A percentile compares a stretch with the other conserved stretches of the same genome.
These are phyloP conservation scores for Neodiprion lecontei DNA, from an alignment of 1,140 invertebrate species.

Conservation along the genomic window DNA sequence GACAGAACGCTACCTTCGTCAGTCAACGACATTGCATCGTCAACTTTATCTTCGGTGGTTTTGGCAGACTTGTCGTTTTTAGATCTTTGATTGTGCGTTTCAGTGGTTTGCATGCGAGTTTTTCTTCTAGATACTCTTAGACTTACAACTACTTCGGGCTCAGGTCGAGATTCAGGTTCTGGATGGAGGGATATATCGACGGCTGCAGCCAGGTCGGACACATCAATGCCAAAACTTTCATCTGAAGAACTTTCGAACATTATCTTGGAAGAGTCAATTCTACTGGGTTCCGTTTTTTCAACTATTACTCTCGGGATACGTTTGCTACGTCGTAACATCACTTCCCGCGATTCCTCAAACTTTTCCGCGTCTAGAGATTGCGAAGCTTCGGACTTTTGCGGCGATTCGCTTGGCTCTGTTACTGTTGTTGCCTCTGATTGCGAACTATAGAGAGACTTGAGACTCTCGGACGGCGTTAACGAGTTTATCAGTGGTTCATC, in stretches of 20 bases:
- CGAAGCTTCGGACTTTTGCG: background rate
- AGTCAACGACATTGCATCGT: constrained; percentile 25
- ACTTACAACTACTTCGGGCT: constrained; percentile 28
- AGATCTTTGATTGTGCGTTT: background rate
- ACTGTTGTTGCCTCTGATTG: background rate
- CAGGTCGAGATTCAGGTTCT: constrained; percentile 27
- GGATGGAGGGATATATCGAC: constrained; percentile 51
- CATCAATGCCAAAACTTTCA: constrained; percentile 52
- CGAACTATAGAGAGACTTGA: background rate
- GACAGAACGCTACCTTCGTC: constrained; percentile 40
- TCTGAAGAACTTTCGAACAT: constrained; percentile 56
- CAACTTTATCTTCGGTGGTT: constrained; percentile 22
- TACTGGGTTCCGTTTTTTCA: constrained; percentile 43
- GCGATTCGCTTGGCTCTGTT: background rate
- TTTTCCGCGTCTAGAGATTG: background rate
- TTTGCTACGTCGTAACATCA: constrained; percentile 7
- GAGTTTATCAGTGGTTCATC: constrained; percentile 31
- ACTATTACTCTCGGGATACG: constrained; percentile 39
- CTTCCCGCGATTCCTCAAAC: background rate
- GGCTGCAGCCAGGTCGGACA: constrained; percentile 40
- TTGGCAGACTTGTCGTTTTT: constrained; percentile 22
- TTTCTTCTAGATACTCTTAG: constrained; percentile 20
- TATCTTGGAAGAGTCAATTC: constrained; percentile 39
- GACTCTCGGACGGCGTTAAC: background rate
- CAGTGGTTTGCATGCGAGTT: background rate